A percentile compares a stretch with the other conserved stretches of the same genome.
phyloP scores from a whole-genome alignment of 2,888 invertebrate species.

The Cephus nigrinus region DNA sequence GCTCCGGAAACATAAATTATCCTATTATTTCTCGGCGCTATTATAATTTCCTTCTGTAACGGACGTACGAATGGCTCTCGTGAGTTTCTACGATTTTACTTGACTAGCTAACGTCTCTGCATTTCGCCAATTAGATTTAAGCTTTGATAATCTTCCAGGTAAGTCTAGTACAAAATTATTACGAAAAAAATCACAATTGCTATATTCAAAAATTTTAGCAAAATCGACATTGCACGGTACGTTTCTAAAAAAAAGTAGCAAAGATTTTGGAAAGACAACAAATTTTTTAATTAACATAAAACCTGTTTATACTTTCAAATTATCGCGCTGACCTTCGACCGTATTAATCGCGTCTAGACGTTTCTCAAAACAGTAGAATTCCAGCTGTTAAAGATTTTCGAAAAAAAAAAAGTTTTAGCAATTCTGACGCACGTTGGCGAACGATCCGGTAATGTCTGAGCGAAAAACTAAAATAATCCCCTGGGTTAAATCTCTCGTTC shows the following conservation, averaged over 20 bases:
- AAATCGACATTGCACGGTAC: neutral
- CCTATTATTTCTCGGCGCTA: neutral
- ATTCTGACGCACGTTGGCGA: neutral
- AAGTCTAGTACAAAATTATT: no score
- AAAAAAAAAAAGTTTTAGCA: neutral
- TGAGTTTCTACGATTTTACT: neutral
- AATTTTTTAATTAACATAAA: neutral
- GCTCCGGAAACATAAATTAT: slow-evolving; percentile 7
- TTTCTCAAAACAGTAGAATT: neutral
- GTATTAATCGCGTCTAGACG: no score
- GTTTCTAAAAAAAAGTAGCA: neutral
- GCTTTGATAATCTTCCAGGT: neutral
- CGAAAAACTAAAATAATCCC: neutral
- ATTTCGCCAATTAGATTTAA: neutral
- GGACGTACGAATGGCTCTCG: neutral
- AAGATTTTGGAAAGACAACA: neutral
- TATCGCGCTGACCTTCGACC: no score
- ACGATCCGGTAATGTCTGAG: neutral
- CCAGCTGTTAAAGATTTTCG: neutral
- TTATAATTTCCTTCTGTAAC: neutral
- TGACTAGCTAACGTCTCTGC: neutral
- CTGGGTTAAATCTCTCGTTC: neutral
- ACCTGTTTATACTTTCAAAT: neutral
- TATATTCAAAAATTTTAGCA: no score
- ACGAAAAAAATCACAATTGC: no score